Conservation (phyloP, 2,113 vertebrate genomes). For the Synchiropus splendidus region DNA sequence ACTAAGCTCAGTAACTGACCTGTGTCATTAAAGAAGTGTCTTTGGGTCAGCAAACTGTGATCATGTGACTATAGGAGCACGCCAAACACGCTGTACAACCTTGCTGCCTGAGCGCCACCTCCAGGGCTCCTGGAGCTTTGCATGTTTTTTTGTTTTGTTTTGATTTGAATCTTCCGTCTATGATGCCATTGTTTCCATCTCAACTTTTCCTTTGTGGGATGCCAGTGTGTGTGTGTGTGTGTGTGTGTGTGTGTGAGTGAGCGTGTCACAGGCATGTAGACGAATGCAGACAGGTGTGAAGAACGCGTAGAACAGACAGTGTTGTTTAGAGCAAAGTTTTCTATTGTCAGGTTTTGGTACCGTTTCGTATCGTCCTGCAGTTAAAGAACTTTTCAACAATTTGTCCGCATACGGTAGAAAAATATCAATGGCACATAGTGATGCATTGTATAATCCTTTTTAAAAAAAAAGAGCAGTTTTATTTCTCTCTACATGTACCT, state of each 20-base stretch:
- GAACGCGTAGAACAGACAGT: slow-evolving; percentile 37
- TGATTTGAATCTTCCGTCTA: slow-evolving; percentile 31
- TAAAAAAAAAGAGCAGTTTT: slow-evolving; percentile 47
- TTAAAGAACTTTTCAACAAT: slow-evolving; percentile 50
- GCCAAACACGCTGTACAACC: slow-evolving; percentile 48
- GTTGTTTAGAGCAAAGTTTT: slow-evolving; percentile 54
- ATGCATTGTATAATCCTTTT: slow-evolving; percentile 49
- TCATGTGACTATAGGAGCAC: slow-evolving; percentile 48
- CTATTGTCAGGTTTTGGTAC: slow-evolving; percentile 58
- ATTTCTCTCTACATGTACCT: slow-evolving; percentile 53
- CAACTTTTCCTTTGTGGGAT: slow-evolving; percentile 13
- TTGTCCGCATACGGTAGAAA: slow-evolving; percentile 13
- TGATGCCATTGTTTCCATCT: no score
- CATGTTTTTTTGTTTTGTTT: slow-evolving; percentile 55
- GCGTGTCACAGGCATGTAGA: slow-evolving; percentile 9
- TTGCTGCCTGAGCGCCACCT: slow-evolving; percentile 52
- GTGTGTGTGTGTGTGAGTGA: neutral
- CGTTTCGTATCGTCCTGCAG: slow-evolving; percentile 59
- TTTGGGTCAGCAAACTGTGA: slow-evolving; percentile 41
- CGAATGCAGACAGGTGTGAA: slow-evolving; percentile 24
- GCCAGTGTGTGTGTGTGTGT: slow-evolving; percentile 1
- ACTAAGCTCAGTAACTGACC: neutral
- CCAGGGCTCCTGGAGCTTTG: slow-evolving; percentile 33
- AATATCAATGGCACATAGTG: slow-evolving; percentile 33
- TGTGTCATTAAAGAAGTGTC: slow-evolving; percentile 30